phyloP scores from a whole-genome alignment of 2,797 vertebrate species.

The Euphonia xanthogaster region DNA sequence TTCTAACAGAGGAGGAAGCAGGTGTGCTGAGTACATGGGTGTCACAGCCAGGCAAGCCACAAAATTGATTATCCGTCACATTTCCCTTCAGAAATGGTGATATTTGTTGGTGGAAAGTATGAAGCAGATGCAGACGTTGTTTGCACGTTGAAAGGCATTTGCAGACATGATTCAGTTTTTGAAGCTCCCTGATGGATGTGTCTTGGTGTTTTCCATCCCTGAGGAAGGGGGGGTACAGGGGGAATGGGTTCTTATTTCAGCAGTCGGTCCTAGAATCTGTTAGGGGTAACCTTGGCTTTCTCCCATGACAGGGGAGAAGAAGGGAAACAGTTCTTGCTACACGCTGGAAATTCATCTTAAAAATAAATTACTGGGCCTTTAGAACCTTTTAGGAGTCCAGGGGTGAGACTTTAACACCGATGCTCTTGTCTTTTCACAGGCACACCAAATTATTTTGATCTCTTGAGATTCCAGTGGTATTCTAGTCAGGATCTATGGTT shows the following conservation, averaged over 20 bases:
- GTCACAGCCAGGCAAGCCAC: not conserved
- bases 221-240: not conserved
- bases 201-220: not conserved
- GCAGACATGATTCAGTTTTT: not conserved
- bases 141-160: not conserved
- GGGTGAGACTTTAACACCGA: not conserved
- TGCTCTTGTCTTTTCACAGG: not conserved
- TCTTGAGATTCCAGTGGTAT: not conserved
- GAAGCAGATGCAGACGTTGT: not conserved
- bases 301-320: not conserved
- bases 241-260: not conserved
- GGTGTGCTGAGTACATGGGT: not conserved
- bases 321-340: not conserved
- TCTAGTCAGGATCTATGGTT: not conserved
- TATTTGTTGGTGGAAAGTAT: not conserved
- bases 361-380: not conserved
- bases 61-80: not conserved
- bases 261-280: not conserved
- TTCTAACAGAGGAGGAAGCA: not conserved
- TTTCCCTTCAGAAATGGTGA: not conserved
- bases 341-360: not conserved
- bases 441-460: not conserved
- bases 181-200: accelerated
- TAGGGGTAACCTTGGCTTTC: not conserved
- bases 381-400: not conserved